A percentile compares a stretch with the other conserved stretches of the same genome.
Evolutionary conservation across 2,113 vertebrate species (phyloP).

Genomic region (Dinomys branickii): DNA sequence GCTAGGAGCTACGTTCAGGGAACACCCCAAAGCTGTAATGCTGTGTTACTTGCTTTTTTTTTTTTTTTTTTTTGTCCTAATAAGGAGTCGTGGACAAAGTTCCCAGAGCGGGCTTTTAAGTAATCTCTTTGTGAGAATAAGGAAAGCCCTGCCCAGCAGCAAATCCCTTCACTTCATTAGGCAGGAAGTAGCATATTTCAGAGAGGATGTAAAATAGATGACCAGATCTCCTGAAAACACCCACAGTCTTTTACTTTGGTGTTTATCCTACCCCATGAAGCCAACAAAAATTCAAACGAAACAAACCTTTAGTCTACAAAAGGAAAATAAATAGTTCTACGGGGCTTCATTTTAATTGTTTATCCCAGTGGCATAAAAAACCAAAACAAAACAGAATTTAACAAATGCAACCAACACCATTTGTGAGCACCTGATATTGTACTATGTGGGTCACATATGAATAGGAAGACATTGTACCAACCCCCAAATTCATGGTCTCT

Average conservation of each 20-base stretch:
- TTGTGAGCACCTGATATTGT: not conserved
- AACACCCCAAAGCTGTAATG: not conserved
- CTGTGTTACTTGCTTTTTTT: not conserved
- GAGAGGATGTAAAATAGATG: not conserved
- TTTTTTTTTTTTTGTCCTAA: not conserved
- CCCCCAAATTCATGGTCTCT: not conserved
- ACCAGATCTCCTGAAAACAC: slow-evolving; percentile 51
- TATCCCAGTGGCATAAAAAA: not conserved
- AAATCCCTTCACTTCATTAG: slow-evolving; percentile 37
- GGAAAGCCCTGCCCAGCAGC: slow-evolving; percentile 18
- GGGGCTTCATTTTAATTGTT: slow-evolving; percentile 37
- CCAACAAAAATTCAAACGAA: slow-evolving; percentile 72
- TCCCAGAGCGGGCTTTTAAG: slow-evolving; percentile 52
- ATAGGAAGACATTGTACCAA: not conserved
- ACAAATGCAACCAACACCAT: slow-evolving; percentile 19
- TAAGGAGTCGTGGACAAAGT: slow-evolving; percentile 55
- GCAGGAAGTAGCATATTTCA: slow-evolving; percentile 57
- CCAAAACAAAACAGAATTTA: not conserved
- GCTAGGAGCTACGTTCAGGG: not conserved
- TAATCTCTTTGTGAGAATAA: slow-evolving; percentile 62
- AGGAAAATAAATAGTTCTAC: slow-evolving; percentile 48
- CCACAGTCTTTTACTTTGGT: slow-evolving; percentile 60
- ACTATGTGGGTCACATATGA: not conserved
- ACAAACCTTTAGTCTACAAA: slow-evolving; percentile 52
- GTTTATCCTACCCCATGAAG: slow-evolving; percentile 65